A percentile compares a stretch with the other conserved stretches of the same genome.
Conservation (phyloP, 2,113 vertebrate species). For the Apistogramma diplotaenia region DNA sequence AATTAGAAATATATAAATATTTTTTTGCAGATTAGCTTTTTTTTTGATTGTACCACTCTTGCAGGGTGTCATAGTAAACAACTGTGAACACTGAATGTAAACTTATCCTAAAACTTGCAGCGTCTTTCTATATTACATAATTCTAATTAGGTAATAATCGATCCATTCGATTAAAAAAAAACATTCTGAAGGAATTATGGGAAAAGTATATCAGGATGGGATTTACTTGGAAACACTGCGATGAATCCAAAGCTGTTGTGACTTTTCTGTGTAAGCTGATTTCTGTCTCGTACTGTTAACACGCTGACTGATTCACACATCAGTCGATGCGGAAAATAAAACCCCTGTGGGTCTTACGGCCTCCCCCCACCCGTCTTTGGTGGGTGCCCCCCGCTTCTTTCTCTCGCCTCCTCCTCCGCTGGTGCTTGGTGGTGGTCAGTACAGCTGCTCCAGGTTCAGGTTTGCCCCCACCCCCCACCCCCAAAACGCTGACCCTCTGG, state of each 20-base stretch:
- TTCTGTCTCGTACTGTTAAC: slow-evolving; percentile 10
- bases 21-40: no score
- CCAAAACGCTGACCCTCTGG: background rate
- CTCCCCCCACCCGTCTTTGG: background rate
- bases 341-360: background rate
- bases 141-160: no score
- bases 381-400: slow-evolving; percentile 19
- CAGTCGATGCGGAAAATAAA: background rate
- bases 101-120: no score
- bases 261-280: slow-evolving; percentile 16
- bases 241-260: slow-evolving; percentile 45
- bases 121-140: no score
- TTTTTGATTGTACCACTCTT: no score
- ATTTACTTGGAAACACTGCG: background rate
- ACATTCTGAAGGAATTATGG: no score
- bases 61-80: no score
- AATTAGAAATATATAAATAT: no score
- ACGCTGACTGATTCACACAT: slow-evolving; percentile 26
- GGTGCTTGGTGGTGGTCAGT: slow-evolving; percentile 77
- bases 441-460: slow-evolving; percentile 66
- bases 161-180: no score
- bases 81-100: no score
- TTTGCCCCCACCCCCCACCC: slow-evolving; percentile 9
- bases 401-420: slow-evolving; percentile 27
- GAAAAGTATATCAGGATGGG: background rate